Conservation (phyloP, 2,888 invertebrate genomes). For the Globia sparganii region DNA sequence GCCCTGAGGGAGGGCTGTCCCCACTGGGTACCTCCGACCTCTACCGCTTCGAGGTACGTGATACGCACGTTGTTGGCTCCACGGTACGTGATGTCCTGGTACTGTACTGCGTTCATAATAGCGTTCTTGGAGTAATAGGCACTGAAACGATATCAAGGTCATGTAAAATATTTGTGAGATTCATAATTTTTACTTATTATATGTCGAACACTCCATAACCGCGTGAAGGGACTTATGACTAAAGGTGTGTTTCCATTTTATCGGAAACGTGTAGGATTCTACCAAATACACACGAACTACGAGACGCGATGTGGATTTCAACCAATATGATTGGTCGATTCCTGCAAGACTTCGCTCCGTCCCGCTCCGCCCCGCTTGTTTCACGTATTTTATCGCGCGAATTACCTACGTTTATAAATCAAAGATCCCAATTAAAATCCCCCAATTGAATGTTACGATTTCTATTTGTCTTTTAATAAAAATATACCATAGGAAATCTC, state of each 20-base stretch:
- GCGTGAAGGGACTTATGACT: not conserved
- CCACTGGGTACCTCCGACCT: conserved; percentile 79
- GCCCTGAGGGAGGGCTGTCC: conserved; percentile 71
- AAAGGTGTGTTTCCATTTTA: not conserved
- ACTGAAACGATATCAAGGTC: not conserved
- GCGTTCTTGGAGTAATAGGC: conserved; percentile 63
- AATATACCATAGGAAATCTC: not conserved
- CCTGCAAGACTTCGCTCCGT: not conserved
- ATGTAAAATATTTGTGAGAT: not conserved
- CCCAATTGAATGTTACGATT: not conserved
- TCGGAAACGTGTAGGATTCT: not conserved
- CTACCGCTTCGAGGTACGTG: conserved; percentile 74
- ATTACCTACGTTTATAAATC: no score
- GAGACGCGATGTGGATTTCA: not conserved
- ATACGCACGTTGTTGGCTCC: conserved; percentile 76
- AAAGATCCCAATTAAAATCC: no score
- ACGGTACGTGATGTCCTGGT: conserved; percentile 78
- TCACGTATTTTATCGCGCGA: not conserved
- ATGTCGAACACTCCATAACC: not conserved
- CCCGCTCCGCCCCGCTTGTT: not conserved
- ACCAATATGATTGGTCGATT: not conserved
- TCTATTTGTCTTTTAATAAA: not conserved
- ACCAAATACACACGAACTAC: rapidly evolving
- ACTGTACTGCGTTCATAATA: conserved; percentile 75
- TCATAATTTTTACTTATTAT: not conserved